A percentile compares a stretch with the other conserved stretches of the same genome.
phyloP scores from a whole-genome alignment of 2,113 vertebrate species.

The Phodopus roborovskii region DNA sequence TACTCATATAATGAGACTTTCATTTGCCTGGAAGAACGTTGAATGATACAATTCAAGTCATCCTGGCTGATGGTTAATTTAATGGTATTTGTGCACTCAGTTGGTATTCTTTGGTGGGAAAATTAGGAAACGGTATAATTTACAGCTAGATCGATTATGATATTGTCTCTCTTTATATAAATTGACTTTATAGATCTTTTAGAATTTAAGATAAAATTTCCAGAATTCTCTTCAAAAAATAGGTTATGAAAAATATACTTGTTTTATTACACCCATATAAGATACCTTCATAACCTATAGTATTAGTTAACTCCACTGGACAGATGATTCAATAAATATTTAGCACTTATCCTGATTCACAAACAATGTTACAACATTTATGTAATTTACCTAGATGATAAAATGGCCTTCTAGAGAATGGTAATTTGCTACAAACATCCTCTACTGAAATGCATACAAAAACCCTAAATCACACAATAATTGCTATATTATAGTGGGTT shows the following conservation, averaged over 20 bases:
- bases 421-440: neutral
- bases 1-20: neutral
- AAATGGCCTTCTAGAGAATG: neutral
- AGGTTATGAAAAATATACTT: neutral
- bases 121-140: neutral
- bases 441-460: neutral
- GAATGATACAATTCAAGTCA: conserved; percentile 29
- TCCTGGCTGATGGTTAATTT: neutral
- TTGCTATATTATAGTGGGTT: neutral
- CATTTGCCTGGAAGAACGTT: neutral
- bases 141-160: neutral
- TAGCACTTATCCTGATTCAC: neutral
- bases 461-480: neutral
- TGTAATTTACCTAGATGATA: neutral
- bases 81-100: neutral
- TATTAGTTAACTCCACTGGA: neutral
- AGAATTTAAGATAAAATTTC: neutral
- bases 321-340: neutral
- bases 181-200: neutral
- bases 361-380: neutral
- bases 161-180: neutral
- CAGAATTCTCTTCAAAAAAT: neutral
- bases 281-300: neutral
- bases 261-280: neutral
- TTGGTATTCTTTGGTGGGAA: neutral